Percentiles rank a stretch among this genome's conserved stretches.
Conservation (phyloP, 35 echinoderm and acorn worm species). For the Strongylocentrotus purpuratus region DNA sequence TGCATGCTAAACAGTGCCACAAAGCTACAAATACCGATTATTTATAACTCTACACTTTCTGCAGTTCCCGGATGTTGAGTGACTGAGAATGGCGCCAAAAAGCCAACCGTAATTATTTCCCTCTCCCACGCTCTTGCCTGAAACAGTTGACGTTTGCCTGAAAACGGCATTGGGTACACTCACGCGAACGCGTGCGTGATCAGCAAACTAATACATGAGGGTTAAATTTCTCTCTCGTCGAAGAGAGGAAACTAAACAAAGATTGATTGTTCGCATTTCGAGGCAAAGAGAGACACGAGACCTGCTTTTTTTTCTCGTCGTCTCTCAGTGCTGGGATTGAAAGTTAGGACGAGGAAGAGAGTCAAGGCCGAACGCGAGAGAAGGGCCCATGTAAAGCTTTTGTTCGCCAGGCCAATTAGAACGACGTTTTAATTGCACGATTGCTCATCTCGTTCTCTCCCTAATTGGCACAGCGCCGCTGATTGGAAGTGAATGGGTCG, state of each 20-base stretch:
- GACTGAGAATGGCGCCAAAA: neutral
- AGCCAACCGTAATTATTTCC: neutral
- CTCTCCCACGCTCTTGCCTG: conserved; percentile 4
- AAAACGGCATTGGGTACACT: neutral
- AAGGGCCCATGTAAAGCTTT: neutral
- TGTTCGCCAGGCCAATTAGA: neutral
- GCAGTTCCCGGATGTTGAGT: neutral
- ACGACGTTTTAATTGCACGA: neutral
- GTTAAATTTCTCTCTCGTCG: neutral
- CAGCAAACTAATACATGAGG: neutral
- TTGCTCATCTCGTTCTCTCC: neutral
- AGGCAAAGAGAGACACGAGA: neutral
- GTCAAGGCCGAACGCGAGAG: neutral
- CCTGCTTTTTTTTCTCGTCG: neutral
- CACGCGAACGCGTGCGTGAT: conserved; percentile 6
- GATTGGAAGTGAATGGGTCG: neutral
- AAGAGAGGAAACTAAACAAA: neutral
- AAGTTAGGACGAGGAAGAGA: neutral
- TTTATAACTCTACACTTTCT: neutral
- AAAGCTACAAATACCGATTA: neutral
- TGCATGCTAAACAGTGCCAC: neutral
- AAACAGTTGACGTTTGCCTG: neutral
- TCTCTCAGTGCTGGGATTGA: neutral
- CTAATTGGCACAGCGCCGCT: neutral
- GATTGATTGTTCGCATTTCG: conserved; percentile 17